Base-by-base conservation (phyloP, 2,888 invertebrate species). In the Noctua janthe region DNA sequence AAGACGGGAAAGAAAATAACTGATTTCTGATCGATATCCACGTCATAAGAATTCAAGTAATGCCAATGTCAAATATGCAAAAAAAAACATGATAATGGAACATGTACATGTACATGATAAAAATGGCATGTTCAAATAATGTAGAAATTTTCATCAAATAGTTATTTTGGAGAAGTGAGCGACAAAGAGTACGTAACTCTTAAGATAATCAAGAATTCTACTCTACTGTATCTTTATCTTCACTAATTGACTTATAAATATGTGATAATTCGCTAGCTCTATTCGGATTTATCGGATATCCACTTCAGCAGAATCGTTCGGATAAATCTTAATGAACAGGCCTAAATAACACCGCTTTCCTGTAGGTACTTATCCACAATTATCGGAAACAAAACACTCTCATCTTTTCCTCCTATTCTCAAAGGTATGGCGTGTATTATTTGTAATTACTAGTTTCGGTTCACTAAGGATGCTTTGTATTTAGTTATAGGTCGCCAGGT, bases 261-360 rank as follows among this genome's bases (percentile, higher is more conserved):
- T 54, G 67, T 59, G 51, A 35, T 71, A 49, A 69, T 81, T 76
- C 49, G n/a, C 13, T 51, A 67, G 43, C 71, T 81, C 67, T 51
- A 51, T 73, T 73, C 17, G 29, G 51, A 73, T 70, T 64, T 73
- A 49, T 70, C 49, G 43, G 56, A 73, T 74, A 66, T 82, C 56
- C n/a, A 73, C 64, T 79, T 64, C 49, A 66, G 51, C 23, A n/a
- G 70, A 15, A 71, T 64, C 56, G 29, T 59, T 51, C 15, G n/a
- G 73, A 82, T 82, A 83, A 66, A 82, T 82, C 83, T 78, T 78
- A 82, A 83, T 73, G 56, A 83, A 83, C 62, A n/a, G 35, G 29
- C n/a, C 43, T 72, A 49, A 71, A 70, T 81, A 81, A 75, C 49
- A 54, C 35, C 39, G 49, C 73, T 82, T 83, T 71, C 73, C 83